These are phyloP conservation scores for Corydoras maculifer DNA, from an alignment of 2,113 vertebrate genomes.

Conservation along the genomic window DNA sequence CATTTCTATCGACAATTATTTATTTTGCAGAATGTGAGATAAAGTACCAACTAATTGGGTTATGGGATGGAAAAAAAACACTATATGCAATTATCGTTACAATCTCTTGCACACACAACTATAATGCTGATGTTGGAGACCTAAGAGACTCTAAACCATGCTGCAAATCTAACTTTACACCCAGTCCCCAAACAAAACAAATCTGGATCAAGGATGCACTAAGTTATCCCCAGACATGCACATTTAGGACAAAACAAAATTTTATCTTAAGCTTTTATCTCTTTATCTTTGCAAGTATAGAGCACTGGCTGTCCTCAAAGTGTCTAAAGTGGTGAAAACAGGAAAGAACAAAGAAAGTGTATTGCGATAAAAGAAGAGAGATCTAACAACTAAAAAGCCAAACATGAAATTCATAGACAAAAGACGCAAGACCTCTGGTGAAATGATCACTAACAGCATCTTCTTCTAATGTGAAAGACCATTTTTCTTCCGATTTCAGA, in stretches of 20 bases:
- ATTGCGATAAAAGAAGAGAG: no score
- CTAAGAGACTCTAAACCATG: conserved; percentile 44
- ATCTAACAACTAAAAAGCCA: no score
- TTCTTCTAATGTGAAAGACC: neutral
- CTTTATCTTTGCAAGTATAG: no score
- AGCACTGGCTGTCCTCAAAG: no score
- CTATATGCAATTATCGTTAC: conserved; percentile 45
- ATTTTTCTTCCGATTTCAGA: no score
- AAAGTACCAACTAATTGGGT: conserved; percentile 43
- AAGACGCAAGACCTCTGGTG: neutral
- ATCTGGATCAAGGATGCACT: conserved; percentile 36
- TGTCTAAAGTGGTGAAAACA: no score
- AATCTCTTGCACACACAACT: conserved; percentile 48
- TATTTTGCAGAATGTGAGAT: conserved; percentile 40
- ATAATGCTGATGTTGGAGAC: conserved; percentile 14
- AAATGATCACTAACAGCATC: neutral
- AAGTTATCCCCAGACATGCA: conserved; percentile 35
- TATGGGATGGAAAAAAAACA: conserved; percentile 39
- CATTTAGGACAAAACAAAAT: conserved; percentile 35
- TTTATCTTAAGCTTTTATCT: neutral
- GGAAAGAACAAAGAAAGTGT: no score
- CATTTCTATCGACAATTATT: conserved; percentile 30
- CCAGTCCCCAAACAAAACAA: conserved; percentile 56
- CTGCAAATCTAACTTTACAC: conserved; percentile 53
- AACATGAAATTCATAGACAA: no score